These are phyloP conservation scores for Osmerus mordax DNA, from an alignment of 2,113 vertebrate genomes.

Conservation along the genomic window DNA sequence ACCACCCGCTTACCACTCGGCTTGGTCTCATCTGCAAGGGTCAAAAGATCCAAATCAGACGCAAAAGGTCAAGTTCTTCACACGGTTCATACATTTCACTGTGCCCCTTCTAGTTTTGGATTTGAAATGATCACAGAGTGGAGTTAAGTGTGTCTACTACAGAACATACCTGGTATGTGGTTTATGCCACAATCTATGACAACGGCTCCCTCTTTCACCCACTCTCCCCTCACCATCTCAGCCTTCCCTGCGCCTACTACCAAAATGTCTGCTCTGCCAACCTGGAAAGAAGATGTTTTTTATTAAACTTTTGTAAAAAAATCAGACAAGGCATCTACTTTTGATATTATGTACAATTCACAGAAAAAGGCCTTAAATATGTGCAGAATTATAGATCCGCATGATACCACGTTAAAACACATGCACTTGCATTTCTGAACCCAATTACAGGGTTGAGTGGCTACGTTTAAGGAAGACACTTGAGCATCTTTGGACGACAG, in stretches of 20 bases:
- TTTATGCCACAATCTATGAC: constrained; percentile 98
- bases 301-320: not conserved
- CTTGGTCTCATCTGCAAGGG: constrained; percentile 77
- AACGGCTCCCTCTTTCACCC: constrained; percentile 91
- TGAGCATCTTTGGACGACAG: no score
- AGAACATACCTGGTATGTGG: constrained; percentile 77
- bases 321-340: not conserved
- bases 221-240: constrained; percentile 94
- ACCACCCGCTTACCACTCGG: constrained; percentile 82
- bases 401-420: no score
- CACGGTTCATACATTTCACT: not conserved
- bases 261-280: constrained; percentile 87
- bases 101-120: no score
- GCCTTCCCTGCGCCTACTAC: constrained; percentile 89
- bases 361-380: no score
- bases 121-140: no score
- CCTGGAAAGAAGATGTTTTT: constrained; percentile 45
- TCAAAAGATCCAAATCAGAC: not conserved
- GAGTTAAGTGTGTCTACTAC: not conserved
- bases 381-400: no score
- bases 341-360: no score
- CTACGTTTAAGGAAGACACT: no score
- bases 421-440: no score
- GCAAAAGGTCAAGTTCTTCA: constrained; percentile 12
- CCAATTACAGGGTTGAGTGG: no score